These are phyloP conservation scores for Cyclargus thomasi DNA, from an alignment of 1,140 invertebrate genomes.

Conservation along the genomic window DNA sequence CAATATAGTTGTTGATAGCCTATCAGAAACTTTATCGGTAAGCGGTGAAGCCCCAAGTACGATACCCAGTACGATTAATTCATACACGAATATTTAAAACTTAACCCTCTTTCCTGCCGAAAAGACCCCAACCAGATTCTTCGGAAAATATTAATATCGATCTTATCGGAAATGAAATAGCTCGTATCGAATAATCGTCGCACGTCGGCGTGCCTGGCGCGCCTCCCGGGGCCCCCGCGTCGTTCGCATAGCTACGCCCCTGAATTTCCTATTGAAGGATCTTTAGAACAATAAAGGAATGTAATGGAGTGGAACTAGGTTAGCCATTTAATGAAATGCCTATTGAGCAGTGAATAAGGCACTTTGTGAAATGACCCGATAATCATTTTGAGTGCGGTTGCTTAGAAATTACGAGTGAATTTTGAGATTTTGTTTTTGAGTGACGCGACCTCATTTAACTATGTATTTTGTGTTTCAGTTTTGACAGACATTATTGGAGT, in stretches of 20 bases:
- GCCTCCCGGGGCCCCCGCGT: background rate
- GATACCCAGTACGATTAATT: too few relatives aligned
- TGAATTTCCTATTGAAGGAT: constrained; percentile 4
- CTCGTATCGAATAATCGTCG: background rate
- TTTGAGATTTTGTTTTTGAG: too few relatives aligned
- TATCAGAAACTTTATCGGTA: too few relatives aligned
- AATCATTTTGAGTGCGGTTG: background rate
- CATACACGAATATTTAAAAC: background rate
- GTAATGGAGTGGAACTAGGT: constrained; percentile 5
- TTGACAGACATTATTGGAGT: too few relatives aligned
- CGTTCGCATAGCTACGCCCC: background rate
- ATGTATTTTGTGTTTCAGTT: too few relatives aligned
- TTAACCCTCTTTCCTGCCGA: background rate
- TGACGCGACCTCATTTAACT: too few relatives aligned
- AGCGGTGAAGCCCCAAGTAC: too few relatives aligned
- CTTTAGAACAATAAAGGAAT: constrained; percentile 15
- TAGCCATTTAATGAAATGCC: constrained; percentile 13
- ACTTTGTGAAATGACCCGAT: background rate
- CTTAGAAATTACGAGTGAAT: too few relatives aligned
- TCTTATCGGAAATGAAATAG: background rate
- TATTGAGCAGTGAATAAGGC: background rate
- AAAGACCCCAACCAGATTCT: background rate
- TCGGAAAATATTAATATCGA: constrained; percentile 3
- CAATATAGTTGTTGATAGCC: too few relatives aligned
- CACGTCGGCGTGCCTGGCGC: background rate